Evolutionary conservation across 2,113 vertebrate genomes (phyloP).

Genomic region (Hydrolagus affinis): DNA sequence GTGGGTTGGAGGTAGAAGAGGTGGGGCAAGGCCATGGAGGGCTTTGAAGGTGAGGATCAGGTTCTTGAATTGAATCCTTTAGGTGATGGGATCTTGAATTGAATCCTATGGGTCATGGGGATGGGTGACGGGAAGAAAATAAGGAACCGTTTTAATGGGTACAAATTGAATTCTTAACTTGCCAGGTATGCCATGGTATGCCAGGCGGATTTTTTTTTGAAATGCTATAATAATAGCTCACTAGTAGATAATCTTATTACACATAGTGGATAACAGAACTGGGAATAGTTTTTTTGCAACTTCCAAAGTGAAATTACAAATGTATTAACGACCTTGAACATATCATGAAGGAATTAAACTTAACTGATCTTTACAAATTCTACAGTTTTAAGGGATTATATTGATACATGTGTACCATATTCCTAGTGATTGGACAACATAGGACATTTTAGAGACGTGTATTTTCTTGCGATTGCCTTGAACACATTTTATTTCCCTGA

Average conservation of each 20-base stretch:
- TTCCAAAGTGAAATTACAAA: not conserved
- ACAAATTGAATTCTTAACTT: no score
- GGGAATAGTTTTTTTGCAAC: not conserved
- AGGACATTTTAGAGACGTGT: not conserved
- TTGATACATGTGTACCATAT: not conserved
- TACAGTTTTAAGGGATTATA: not conserved
- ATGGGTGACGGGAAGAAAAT: no score
- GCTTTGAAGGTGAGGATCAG: no score
- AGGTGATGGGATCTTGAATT: no score
- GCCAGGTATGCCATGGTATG: no score
- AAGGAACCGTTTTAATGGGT: no score
- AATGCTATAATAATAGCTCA: no score
- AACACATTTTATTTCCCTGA: not conserved
- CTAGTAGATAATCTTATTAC: not conserved
- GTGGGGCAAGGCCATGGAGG: no score
- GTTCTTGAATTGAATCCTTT: no score
- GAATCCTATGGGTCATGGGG: no score
- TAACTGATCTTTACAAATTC: not conserved
- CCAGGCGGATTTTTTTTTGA: no score
- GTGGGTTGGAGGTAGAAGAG: no score
- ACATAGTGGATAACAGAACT: not conserved
- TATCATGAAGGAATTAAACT: not conserved
- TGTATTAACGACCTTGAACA: not conserved
- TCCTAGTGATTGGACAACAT: conserved; percentile 9
- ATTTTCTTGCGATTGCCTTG: not conserved